phyloP scores from a whole-genome alignment of 2,113 vertebrate species.

The Sorex fumeus region DNA sequence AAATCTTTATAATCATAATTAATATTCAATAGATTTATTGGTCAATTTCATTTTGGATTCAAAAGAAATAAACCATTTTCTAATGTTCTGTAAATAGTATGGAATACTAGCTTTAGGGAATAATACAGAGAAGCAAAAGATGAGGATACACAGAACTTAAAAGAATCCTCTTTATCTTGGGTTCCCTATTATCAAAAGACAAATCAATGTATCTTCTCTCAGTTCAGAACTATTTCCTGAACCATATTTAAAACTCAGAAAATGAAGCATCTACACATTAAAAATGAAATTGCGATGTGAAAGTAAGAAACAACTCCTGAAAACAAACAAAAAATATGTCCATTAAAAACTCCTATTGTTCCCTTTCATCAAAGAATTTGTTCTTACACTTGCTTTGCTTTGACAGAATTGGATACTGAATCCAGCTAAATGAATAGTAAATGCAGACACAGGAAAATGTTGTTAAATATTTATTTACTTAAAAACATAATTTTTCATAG shows the following conservation, averaged over 20 bases:
- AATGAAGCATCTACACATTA: not conserved
- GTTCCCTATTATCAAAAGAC: not conserved
- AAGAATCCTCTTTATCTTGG: not conserved
- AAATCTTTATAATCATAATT: constrained; percentile 69
- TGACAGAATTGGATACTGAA: not conserved
- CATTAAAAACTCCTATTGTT: not conserved
- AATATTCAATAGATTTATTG: constrained; percentile 70
- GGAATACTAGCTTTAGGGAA: constrained; percentile 53
- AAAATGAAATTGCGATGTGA: constrained; percentile 4
- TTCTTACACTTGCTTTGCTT: not conserved
- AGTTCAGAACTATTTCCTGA: not conserved
- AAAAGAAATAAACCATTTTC: constrained; percentile 65
- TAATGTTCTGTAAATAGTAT: constrained; percentile 47
- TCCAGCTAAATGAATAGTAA: constrained; percentile 31
- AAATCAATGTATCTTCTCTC: not conserved
- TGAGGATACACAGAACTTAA: constrained; percentile 38
- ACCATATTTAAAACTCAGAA: not conserved
- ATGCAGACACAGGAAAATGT: constrained; percentile 44
- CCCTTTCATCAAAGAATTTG: constrained; percentile 49
- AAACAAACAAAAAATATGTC: not conserved
- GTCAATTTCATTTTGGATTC: constrained; percentile 66
- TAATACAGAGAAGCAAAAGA: constrained; percentile 15
- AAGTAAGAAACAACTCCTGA: not conserved
- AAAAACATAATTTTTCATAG: constrained; percentile 71
- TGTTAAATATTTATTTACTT: constrained; percentile 81